Percentiles rank a stretch among this genome's conserved stretches.
These are phyloP conservation scores for Pseudorhiza aurosa DNA, from an alignment of 30 jellyfish, hydroid and myxozoan genomes.

Conservation along the genomic window DNA sequence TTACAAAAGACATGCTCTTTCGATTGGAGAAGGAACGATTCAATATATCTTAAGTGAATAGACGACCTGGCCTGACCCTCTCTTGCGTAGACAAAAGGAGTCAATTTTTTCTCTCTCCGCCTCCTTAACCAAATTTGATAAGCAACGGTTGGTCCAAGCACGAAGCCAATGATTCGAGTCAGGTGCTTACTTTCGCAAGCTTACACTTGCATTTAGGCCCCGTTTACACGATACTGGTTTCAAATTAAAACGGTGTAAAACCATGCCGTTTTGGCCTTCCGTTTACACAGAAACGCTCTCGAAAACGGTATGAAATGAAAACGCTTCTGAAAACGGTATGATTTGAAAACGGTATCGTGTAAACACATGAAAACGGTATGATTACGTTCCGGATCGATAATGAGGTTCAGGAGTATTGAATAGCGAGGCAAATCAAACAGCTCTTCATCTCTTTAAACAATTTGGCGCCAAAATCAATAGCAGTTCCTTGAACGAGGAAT, in stretches of 20 bases:
- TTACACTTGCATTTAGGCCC: conserved; percentile 15
- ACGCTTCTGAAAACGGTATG: conserved; percentile 26
- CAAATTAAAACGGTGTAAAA: conserved; percentile 5
- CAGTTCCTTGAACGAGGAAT: too few relatives aligned
- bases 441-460: conserved; percentile 7
- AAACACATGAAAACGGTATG: conserved; percentile 12
- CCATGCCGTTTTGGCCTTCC: conserved; percentile 15
- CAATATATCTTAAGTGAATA: too few relatives aligned
- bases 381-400: conserved; percentile 20
- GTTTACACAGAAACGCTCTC: conserved; percentile 8
- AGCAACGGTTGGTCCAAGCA: too few relatives aligned
- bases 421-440: conserved; percentile 19
- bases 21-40: too few relatives aligned
- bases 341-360: conserved; percentile 16
- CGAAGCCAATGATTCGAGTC: too few relatives aligned
- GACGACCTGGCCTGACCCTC: too few relatives aligned
- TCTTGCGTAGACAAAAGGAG: too few relatives aligned
- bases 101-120: too few relatives aligned
- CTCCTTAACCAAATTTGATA: too few relatives aligned
- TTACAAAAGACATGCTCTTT: too few relatives aligned
- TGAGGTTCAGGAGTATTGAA: conserved; percentile 5
- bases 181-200: too few relatives aligned
- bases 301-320: conserved; percentile 19
- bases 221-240: conserved; percentile 20
- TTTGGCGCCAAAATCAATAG: conserved; percentile 37